These are phyloP conservation scores for Anguilla anguilla DNA, from an alignment of 2,797 vertebrate genomes.

Conservation along the genomic window DNA sequence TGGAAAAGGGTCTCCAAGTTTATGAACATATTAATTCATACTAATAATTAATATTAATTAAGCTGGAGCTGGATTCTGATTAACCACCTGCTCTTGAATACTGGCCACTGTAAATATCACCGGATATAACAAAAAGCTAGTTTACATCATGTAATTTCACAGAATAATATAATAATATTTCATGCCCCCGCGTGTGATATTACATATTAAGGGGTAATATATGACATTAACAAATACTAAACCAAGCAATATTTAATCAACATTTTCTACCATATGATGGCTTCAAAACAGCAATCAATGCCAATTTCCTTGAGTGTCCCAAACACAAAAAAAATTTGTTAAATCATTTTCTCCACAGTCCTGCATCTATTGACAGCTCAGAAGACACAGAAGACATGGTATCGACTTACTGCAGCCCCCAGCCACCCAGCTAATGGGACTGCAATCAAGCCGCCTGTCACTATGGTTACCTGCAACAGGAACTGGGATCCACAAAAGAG, in stretches of 20 bases:
- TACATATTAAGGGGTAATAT: not conserved
- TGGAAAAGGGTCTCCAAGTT: too few species aligned
- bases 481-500: conserved; percentile 38
- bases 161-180: not conserved
- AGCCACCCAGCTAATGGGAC: conserved; percentile 45
- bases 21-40: not conserved
- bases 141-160: not conserved
- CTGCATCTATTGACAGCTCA: conserved; percentile 32
- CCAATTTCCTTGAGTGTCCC: not conserved
- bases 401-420: conserved; percentile 36
- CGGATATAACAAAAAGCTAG: too few species aligned
- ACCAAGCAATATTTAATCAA: not conserved
- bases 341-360: conserved; percentile 5
- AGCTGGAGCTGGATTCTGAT: not conserved
- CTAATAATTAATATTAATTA: too few species aligned
- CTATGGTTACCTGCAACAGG: conserved; percentile 65
- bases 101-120: not conserved
- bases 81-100: not conserved
- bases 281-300: not conserved
- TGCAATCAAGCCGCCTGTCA: conserved; percentile 62
- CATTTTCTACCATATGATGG: not conserved
- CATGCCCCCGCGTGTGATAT: not conserved
- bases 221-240: not conserved
- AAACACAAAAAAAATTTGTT: not conserved
- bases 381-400: conserved; percentile 36